Evolutionary conservation across 1,140 invertebrate species (phyloP), one percentile per base, ranked within the genome.

Genomic region (Choristoneura fumiferana): DNA sequence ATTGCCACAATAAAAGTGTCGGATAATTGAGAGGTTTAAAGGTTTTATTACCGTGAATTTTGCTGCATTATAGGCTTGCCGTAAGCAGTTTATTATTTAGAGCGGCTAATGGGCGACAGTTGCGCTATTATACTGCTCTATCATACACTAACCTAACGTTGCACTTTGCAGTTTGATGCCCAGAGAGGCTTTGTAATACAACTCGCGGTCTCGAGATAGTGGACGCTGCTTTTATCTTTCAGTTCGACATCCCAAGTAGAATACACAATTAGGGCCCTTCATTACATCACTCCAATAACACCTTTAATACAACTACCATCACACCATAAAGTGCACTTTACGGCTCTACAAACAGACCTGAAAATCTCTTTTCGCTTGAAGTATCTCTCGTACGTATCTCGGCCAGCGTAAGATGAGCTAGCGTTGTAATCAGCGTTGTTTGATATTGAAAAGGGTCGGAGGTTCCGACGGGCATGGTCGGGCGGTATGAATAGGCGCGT

Each of bases 251-350:
- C 74, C 79, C 78, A 78, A 74, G 71, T 64, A 78, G 82, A 86
- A 86, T 87, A 82, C 75, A 85, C 77, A 85, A 87, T 87, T 87
- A 84, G 78, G 75, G 62, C 78, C 78, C 80, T 83, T 85, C 84
- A 80, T 85, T 83, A 85, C 81, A 85, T 81, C 82, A 85, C 81
- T 85, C 76, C 74, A 83, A 82, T 84, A 87, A 85, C 84, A 87
- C 84, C 84, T 87, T 80, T 79, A 72, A 78, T 65, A 73, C 65
- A 54, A 36, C 8, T 4, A 6, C 33, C 15, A 29, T 6, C 12
- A 13, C 34, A 54, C 52, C 13, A 9, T 35, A 36, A 29, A 29
- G 6, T 29, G 22, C 6, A 6, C 22, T 29, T 10, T 36, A 1
- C 14, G 8, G 10, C 9, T 12, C 6, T 9, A 34, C 14, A 35